Conservation (phyloP, 2,888 invertebrate genomes). For the Tiliacea aurago region DNA sequence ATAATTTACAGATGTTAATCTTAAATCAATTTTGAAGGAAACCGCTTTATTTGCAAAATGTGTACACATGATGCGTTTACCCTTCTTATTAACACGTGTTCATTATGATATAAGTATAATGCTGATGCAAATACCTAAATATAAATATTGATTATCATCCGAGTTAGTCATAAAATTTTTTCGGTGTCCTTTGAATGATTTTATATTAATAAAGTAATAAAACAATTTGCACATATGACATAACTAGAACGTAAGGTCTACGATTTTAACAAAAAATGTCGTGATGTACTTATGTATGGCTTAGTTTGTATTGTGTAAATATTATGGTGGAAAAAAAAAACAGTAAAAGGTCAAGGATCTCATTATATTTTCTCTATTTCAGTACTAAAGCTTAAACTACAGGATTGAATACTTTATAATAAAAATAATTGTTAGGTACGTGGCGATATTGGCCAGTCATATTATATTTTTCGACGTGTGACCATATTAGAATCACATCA, state of each 20-base stretch:
- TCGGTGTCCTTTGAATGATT: not conserved
- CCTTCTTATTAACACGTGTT: constrained; percentile 9
- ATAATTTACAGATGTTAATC: not conserved
- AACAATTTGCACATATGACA: constrained; percentile 17
- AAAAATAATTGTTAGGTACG: not conserved
- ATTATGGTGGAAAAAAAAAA: not conserved
- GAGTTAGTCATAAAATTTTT: not conserved
- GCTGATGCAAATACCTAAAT: not conserved
- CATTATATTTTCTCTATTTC: not conserved
- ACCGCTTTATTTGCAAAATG: constrained; percentile 5
- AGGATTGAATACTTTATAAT: not conserved
- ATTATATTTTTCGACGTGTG: constrained; percentile 4
- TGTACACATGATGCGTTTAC: not conserved
- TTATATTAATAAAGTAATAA: not conserved
- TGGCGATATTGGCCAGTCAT: not conserved
- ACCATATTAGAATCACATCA: constrained; percentile 16
- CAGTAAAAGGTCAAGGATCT: not conserved
- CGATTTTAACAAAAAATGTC: not conserved
- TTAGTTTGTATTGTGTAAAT: not conserved
- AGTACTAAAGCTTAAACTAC: no score
- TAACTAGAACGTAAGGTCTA: not conserved
- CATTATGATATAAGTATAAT: constrained; percentile 5
- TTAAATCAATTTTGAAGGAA: not conserved
- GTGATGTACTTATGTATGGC: no score
- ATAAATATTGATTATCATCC: not conserved